These are phyloP conservation scores for Henricia sp. DNA, from an alignment of 53 echinoderm and acorn worm species.

Conservation along the genomic window DNA sequence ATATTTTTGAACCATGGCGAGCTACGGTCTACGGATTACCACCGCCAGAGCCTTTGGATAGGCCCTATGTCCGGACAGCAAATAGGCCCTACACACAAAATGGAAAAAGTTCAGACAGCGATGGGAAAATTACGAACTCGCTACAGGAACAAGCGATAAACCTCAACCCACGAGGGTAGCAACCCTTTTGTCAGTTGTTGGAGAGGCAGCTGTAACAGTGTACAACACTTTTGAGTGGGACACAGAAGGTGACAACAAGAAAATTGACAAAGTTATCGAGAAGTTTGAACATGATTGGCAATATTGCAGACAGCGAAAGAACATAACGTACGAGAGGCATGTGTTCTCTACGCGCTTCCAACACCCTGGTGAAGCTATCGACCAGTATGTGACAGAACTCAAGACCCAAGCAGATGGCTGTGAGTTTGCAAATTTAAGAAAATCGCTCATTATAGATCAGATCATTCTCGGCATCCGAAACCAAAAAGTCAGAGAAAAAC, in stretches of 20 bases:
- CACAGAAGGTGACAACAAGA: background rate
- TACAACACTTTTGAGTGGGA: too few species aligned
- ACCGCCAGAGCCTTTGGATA: too few species aligned
- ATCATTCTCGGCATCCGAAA: conserved; percentile 53
- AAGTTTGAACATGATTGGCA: conserved; percentile 47
- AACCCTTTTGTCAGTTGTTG: too few species aligned
- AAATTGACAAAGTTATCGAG: background rate
- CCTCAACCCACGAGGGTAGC: too few species aligned
- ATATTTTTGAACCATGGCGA: too few species aligned
- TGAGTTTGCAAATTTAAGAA: conserved; percentile 44
- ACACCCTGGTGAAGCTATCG: conserved; percentile 1
- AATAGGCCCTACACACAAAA: too few species aligned
- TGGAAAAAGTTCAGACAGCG: too few species aligned
- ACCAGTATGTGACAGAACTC: conserved; percentile 58
- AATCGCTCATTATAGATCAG: conserved; percentile 50
- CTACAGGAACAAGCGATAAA: too few species aligned
- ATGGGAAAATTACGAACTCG: too few species aligned
- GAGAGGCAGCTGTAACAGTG: background rate
- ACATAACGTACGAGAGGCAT: conserved; percentile 15
- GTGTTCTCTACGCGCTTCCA: conserved; percentile 16
- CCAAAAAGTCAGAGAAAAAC: conserved; percentile 26
- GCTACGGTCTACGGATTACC: too few species aligned
- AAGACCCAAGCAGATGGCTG: conserved; percentile 56
- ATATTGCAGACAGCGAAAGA: conserved; percentile 18
- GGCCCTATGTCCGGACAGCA: too few species aligned